Base-by-base conservation (phyloP, 2,888 invertebrate species). In the Ophion obscuratus region DNA sequence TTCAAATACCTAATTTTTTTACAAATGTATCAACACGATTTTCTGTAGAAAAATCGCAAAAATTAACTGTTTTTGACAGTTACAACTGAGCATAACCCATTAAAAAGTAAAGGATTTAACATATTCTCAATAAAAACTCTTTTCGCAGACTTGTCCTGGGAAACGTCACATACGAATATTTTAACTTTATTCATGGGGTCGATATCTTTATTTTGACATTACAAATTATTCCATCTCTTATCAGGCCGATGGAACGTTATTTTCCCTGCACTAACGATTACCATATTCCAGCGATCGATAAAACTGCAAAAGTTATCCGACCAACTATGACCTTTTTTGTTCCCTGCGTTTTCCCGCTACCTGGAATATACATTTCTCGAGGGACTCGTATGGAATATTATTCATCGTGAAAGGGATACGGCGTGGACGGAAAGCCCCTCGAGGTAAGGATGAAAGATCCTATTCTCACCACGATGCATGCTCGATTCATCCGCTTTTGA, bases 321-420 rank as follows among this genome's bases (percentile, higher is more conserved):
- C 71, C 24, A 70, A 3, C 24, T 2, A 47, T 36, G 44, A 73
- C 61, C 36, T 59, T 77, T 73, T 68, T n/a, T 76, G 27, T 10
- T n/a, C 47, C 31, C 62, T 11, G n/a, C n/a, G 44, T 17, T 76
- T 73, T 57, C 11, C 53, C 61, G 20, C 74, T 83, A 77, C 76
- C 71, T 66, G 67, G 73, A 85, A 80, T 67, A 80, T 68, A 75
- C 47, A 61, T 80, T 85, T 85, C 83, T 80, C 82, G 53, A 44
- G 79, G 79, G 79, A 79, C 74, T 79, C 68, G 70, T 75, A 64
- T 20, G 59, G 53, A 66, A 67, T 71, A 70, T 80, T 82, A 85
- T 83, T 80, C 75, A 79, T 17, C 79, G 67, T 76, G 79, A 79
- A 76, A 83, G 67, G 76, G 79, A 83, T 76, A 85, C n/a, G 70